Evolutionary conservation across 2,797 vertebrate species (phyloP).

Genomic region (Scyliorhinus canicula): DNA sequence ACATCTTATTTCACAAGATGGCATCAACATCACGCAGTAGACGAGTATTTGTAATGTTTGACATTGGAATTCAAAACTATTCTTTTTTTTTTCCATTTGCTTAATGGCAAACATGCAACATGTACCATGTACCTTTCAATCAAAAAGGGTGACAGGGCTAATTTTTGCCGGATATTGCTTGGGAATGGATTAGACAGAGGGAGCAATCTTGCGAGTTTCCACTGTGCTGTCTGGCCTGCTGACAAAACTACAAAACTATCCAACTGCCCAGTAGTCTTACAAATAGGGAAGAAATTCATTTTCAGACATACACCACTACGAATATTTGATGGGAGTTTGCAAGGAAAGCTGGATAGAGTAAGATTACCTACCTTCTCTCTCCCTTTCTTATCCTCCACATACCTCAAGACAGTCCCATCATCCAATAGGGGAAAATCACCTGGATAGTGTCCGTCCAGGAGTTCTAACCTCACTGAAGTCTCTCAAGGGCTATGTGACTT

Average conservation of each 20-base stretch:
- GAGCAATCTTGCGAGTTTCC: neutral
- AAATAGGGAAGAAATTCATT: neutral
- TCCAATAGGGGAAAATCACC: constrained; percentile 11
- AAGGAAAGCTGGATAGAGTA: constrained; percentile 10
- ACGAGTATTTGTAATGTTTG: neutral
- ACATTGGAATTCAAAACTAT: neutral
- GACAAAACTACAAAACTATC: neutral
- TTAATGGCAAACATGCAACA: neutral
- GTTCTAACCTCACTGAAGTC: constrained; percentile 32
- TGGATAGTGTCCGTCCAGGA: neutral
- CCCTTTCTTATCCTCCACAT: constrained; percentile 33
- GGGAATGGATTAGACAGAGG: neutral
- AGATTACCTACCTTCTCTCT: constrained; percentile 27
- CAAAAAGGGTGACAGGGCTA: neutral
- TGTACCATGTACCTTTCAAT: neutral
- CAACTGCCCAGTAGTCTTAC: neutral
- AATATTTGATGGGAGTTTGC: neutral
- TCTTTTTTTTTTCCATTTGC: neutral
- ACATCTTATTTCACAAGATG: neutral
- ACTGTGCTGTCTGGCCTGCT: neutral
- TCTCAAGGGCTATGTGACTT: neutral
- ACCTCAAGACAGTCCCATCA: constrained; percentile 15
- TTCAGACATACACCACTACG: neutral
- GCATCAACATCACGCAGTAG: neutral
- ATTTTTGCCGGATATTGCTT: neutral